Conservation (phyloP, 2,888 invertebrate genomes). For the Lomographa bimaculata region DNA sequence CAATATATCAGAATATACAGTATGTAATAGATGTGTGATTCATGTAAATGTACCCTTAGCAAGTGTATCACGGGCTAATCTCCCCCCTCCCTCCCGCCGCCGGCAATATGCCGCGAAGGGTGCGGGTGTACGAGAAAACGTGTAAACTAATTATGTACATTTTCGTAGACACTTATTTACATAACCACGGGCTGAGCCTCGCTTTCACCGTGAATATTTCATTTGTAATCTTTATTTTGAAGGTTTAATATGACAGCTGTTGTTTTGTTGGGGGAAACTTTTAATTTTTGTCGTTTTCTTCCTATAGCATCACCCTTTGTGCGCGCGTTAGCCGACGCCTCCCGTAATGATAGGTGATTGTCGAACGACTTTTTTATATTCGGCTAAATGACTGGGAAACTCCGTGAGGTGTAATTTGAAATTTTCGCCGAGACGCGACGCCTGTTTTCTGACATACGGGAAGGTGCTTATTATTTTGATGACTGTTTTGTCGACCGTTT, state of each 20-base stretch:
- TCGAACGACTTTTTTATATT: conserved; percentile 63
- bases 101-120: conserved; percentile 66
- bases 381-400: conserved; percentile 67
- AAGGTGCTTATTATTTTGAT: conserved; percentile 69
- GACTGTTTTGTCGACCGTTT: conserved; percentile 51
- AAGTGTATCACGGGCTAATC: conserved; percentile 74
- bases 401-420: conserved; percentile 68
- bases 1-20: conserved; percentile 65
- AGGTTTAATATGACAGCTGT: conserved; percentile 82
- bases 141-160: conserved; percentile 84
- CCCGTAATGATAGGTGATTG: conserved; percentile 78
- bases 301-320: conserved; percentile 68
- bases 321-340: conserved; percentile 67
- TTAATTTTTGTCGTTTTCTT: conserved; percentile 78
- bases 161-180: conserved; percentile 83
- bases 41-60: conserved; percentile 80
- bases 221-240: conserved; percentile 82
- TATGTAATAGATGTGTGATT: conserved; percentile 76
- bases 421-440: conserved; percentile 60
- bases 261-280: conserved; percentile 80
- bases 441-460: conserved; percentile 53
- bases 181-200: conserved; percentile 78
- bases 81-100: conserved; percentile 46
- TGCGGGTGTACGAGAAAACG: conserved; percentile 70
- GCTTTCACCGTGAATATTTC: conserved; percentile 84